These are phyloP conservation scores for Channa argus DNA, from an alignment of 2,113 vertebrate species.

Conservation along the genomic window DNA sequence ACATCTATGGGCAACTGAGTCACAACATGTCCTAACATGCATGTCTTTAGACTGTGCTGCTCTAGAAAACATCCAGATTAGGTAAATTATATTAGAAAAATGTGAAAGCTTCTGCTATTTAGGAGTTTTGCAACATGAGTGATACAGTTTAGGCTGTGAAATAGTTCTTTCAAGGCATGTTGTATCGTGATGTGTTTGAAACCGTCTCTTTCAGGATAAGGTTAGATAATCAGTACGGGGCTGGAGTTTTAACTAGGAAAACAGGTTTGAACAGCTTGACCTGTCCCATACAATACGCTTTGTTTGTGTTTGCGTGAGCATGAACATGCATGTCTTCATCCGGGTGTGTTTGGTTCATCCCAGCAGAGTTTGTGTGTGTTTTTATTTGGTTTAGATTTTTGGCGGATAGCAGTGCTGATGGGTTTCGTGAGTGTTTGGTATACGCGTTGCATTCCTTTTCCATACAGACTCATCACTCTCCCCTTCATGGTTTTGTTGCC, in stretches of 20 bases:
- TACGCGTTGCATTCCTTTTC: conserved; percentile 69
- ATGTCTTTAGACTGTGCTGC: too few relatives aligned
- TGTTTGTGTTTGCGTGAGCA: neutral
- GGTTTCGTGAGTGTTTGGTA: conserved; percentile 50
- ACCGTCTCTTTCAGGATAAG: too few relatives aligned
- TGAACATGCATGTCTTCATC: conserved; percentile 4
- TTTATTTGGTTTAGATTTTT: conserved; percentile 1
- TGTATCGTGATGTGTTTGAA: too few relatives aligned
- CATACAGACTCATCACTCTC: conserved; percentile 44
- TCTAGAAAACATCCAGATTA: too few relatives aligned
- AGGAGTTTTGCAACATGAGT: too few relatives aligned
- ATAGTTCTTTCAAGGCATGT: too few relatives aligned
- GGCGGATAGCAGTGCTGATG: neutral
- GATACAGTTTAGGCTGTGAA: too few relatives aligned
- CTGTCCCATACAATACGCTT: conserved; percentile 18
- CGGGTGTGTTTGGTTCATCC: conserved; percentile 27
- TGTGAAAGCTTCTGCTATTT: too few relatives aligned
- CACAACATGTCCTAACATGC: too few relatives aligned
- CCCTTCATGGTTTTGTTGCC: conserved; percentile 44
- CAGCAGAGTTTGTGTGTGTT: conserved; percentile 28
- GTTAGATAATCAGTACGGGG: too few relatives aligned
- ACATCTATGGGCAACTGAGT: too few relatives aligned
- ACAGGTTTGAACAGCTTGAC: conserved; percentile 40
- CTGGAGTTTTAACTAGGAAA: conserved; percentile 9
- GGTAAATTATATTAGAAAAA: too few relatives aligned